phyloP scores from a whole-genome alignment of 2,888 invertebrate genomes.

The Drosophila percnosoma region DNA sequence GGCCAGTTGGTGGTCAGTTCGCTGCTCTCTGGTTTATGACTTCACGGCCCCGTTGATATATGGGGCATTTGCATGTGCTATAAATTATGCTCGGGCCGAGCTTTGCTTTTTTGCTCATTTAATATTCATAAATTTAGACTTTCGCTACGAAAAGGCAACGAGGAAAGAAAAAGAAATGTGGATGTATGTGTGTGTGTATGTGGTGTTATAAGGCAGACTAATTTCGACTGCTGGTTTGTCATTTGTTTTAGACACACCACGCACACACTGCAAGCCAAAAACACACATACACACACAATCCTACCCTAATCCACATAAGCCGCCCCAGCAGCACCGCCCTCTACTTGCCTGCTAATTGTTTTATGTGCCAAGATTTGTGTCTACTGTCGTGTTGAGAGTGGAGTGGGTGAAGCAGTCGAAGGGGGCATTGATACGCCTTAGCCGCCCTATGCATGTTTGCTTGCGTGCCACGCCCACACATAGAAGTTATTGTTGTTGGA shows the following conservation, averaged over 20 bases:
- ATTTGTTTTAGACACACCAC: slow-evolving; percentile 61
- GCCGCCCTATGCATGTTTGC: slow-evolving; percentile 71
- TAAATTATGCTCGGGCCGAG: slow-evolving; percentile 60
- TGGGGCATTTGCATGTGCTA: slow-evolving; percentile 76
- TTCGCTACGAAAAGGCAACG: slow-evolving; percentile 29
- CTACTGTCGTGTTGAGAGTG: slow-evolving; percentile 55
- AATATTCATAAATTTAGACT: slow-evolving; percentile 77
- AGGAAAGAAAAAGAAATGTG: slow-evolving; percentile 19
- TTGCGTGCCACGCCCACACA: slow-evolving; percentile 58
- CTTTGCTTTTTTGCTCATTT: slow-evolving; percentile 70
- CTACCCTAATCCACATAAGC: slow-evolving; percentile 44
- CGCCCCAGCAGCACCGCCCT: slow-evolving; percentile 15
- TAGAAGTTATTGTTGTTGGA: slow-evolving; percentile 55
- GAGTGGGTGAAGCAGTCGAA: slow-evolving; percentile 4
- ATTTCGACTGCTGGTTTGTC: slow-evolving; percentile 66
- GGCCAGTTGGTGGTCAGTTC: slow-evolving; percentile 34
- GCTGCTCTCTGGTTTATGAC: slow-evolving; percentile 58
- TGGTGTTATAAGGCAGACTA: slow-evolving; percentile 50
- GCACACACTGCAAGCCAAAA: not conserved
- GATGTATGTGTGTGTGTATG: not conserved
- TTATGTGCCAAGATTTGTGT: slow-evolving; percentile 80
- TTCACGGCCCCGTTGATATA: slow-evolving; percentile 70
- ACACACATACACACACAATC: not conserved
- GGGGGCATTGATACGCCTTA: slow-evolving; percentile 34
- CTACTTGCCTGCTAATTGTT: slow-evolving; percentile 70